Base-by-base conservation (phyloP, 2,888 invertebrate genomes). In the Anodontia alba region DNA sequence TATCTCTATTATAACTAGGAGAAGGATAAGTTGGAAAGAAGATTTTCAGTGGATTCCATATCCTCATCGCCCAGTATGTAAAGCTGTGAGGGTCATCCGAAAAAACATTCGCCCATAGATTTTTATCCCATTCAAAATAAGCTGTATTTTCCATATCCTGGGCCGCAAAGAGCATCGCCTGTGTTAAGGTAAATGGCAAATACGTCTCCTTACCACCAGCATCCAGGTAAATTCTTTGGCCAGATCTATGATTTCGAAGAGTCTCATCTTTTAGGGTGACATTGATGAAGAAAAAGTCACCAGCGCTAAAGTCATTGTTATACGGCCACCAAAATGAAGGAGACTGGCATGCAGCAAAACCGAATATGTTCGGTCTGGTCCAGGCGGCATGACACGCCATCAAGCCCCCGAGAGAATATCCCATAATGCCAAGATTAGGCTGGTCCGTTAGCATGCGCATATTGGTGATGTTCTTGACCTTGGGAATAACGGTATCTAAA, bases 321-420 rank as follows among this genome's bases (percentile, higher is more conserved):
- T 12, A 7, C 17, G 73, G 80, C 80, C 76, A 77, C 81, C 81
- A 81, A n/a, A 81, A 72, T 26, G 77, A 78, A 1, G 81, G 74
- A 8, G 77, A 77, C 62, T 77, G 77, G 33, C 81, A 81, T 15
- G 77, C 81, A 54, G 75, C 77, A 20, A 81, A 49, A 7, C 74
- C 73, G 29, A 77, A 81, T 5, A 74, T 70, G 26, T 8, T 1
- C 7, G 77, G 73, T 23, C 81, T 62, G 70, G 81, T 81, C 81
- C 81, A 81, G 33, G 71, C 76, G n/a, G 77, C 81, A 36, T 81
- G 68, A 36, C 81, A 81, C 12, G 77, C 42, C 77, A 81, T 71
- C n/a, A 81, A 43, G 1, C 77, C 81, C 2, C 77, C 81, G 0
- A 81, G 68, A 8, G 77, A 81, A 46, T 74, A 81, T 3, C 81